Evolutionary conservation across 2,113 vertebrate species (phyloP), one percentile per base, ranked within the genome.

Genomic region (Cyphomyrus discorhynchus): DNA sequence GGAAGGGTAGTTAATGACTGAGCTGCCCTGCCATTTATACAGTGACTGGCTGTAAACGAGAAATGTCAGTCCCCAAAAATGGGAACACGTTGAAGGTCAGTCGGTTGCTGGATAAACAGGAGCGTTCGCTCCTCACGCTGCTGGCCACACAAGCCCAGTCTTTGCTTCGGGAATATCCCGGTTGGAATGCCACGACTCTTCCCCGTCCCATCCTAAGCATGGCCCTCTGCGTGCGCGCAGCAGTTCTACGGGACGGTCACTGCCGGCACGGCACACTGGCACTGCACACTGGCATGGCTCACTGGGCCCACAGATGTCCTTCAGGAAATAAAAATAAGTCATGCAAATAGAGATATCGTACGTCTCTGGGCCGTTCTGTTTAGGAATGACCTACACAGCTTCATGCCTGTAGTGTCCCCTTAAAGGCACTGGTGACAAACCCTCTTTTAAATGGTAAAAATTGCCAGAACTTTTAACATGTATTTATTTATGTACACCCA

Each of bases 1-100:
- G 92, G 80, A 66, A 94, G 94, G 92, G 90, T 92, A 93, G 93
- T 95, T 95, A 93, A 95, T 95, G 89, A 94, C 93, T 96, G 92
- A 95, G 90, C 89, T 89, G 92, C 92, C 88, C 45, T 91, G 84
- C 91, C 93, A 62, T 92, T 90, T 93, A 91, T 93, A 91, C 91
- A 91, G 62, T 53, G 91, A 93, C 88, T 91, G 93, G 27, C 62
- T 66, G 62, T 66, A 95, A 95, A 96, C 94, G 93, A 93, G 88
- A 83, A 88, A 92, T 91, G 90, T 93, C 90, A 92, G 91, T 35
- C 31, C 49, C 17, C 39, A 70, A 50, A 27, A 7, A 46, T 17
- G 7, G 6, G 49, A 47, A n/a, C 45, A 42, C 74, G 27, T 21
- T 85, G 52, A 89, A 89, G 89, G 89, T 89, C 89, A 89, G 80